Base-by-base conservation (phyloP, 2,888 invertebrate species). In the Nebria salina region DNA sequence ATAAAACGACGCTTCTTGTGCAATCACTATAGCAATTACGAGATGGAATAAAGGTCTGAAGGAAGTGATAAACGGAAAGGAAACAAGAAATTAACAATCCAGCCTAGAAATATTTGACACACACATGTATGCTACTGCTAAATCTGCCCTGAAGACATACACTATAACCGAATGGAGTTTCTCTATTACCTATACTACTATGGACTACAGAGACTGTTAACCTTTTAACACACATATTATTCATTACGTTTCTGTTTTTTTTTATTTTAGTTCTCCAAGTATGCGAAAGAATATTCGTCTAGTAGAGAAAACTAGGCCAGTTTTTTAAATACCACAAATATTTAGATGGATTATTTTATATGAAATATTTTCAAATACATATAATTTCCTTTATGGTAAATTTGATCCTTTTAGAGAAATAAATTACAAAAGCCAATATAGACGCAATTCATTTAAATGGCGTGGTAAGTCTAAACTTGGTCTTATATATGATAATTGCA, bases 161-260 rank as follows among this genome's bases (percentile, higher is more conserved):
- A 43, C 3, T 13, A 15, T 41, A 15, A 70, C 70, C 75, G 70
- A 80, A 80, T 80, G 80, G 41, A 75, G 75, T 80, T 80, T 80
- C 80, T 80, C 54, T 54, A 54, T 54, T 11, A 34, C 34, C 34
- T 34, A 34, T 34, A 34, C 34, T 34, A 34, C 34, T 34, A 5
- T 34, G 54, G 13, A 54, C 54, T 54, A 7, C 54, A 11, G 54
- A 54, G 80, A 70, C 72, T 80, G 75, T 80, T 80, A 80, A 80
- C 80, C 80, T 80, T 80, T 80, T 80, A 80, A 80, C 80, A 80
- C 70, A 80, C 75, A 80, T 80, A 80, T 70, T 43, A 41, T 43
- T 43, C 73, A 15, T 73, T 73, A 20, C 42, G 42, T 43, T 43
- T 73, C 54, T 54, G 54, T 54, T 54, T 54, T 54, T 54, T 25